phyloP scores from a whole-genome alignment of 2,113 vertebrate genomes.

The Apteryx mantelli region DNA sequence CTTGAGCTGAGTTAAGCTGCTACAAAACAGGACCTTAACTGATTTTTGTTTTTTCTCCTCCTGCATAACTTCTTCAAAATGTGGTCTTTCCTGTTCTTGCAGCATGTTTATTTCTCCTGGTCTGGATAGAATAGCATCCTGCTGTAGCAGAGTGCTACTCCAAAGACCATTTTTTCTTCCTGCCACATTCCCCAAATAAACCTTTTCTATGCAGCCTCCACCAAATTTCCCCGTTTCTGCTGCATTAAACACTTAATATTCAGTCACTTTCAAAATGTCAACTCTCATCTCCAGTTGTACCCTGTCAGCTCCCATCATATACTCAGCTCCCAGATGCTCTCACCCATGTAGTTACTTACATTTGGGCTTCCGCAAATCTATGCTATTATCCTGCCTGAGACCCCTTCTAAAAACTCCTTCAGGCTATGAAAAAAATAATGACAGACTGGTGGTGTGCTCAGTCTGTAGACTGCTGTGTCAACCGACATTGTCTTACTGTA shows the following conservation, averaged over 20 bases:
- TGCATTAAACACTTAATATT: background rate
- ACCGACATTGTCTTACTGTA: background rate
- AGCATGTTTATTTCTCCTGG: background rate
- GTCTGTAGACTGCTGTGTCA: background rate
- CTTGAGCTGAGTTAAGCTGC: background rate
- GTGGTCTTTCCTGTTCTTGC: background rate
- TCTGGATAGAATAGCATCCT: background rate
- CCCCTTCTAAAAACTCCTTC: background rate
- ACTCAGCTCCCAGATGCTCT: background rate
- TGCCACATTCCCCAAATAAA: rapidly evolving
- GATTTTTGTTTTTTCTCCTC: background rate
- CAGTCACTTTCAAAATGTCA: background rate
- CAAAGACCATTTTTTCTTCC: background rate
- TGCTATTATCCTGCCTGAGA: background rate
- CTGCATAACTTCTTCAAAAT: background rate
- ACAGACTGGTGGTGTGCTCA: background rate
- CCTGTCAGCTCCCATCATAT: background rate
- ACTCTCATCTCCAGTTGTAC: background rate
- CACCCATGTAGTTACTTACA: background rate
- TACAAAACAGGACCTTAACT: background rate
- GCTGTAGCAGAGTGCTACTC: background rate
- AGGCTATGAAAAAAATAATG: background rate
- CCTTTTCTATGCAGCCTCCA: background rate
- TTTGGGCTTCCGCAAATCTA: background rate
- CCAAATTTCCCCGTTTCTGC: background rate